Evolutionary conservation across 2,113 vertebrate species (phyloP).

Genomic region (Sterna hirundo): DNA sequence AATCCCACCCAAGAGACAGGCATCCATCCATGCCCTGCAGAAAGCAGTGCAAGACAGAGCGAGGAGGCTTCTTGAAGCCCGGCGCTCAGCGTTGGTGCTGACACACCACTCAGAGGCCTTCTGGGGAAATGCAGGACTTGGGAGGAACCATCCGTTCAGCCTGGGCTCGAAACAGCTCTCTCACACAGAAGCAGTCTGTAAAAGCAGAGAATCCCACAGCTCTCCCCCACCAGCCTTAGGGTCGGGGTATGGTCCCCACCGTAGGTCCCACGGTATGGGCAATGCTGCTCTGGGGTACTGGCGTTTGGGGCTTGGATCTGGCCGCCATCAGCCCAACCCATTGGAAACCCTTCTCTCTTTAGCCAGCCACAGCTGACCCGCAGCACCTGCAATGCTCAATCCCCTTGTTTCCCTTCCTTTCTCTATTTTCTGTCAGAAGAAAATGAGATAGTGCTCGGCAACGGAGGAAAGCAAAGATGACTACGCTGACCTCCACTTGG

Average conservation of each 20-base stretch:
- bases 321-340: not conserved
- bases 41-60: not conserved
- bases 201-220: not conserved
- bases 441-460: not conserved
- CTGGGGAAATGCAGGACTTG: constrained; percentile 68
- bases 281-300: not conserved
- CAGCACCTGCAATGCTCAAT: not conserved
- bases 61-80: not conserved
- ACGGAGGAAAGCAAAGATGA: not conserved
- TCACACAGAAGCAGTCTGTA: rapidly evolving
- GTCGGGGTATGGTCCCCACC: not conserved
- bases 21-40: not conserved
- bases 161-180: not conserved
- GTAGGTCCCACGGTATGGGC: rapidly evolving
- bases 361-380: not conserved
- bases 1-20: not conserved
- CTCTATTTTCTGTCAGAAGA: not conserved
- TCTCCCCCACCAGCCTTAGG: rapidly evolving
- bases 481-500: not conserved
- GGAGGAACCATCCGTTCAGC: not conserved
- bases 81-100: constrained; percentile 29
- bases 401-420: not conserved
- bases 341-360: not conserved
- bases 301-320: rapidly evolving
- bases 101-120: constrained; percentile 77